These are phyloP conservation scores for Poecile atricapillus DNA, from an alignment of 2,113 vertebrate genomes.

Conservation along the genomic window DNA sequence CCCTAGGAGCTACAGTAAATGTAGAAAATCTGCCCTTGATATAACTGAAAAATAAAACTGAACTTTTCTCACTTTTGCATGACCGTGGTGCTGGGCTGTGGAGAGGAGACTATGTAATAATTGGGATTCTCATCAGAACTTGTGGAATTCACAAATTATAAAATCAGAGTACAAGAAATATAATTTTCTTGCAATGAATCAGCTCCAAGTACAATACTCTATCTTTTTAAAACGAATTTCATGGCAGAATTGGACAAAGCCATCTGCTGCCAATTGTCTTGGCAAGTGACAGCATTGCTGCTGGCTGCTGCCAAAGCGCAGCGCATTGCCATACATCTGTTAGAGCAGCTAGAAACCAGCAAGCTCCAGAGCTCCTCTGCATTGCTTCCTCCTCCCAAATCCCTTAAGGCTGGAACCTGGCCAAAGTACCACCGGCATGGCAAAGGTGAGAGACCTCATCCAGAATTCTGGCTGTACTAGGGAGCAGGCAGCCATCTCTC, in stretches of 20 bases:
- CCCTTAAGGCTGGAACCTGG: not conserved
- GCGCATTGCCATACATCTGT: slow-evolving; percentile 46
- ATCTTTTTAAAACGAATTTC: slow-evolving; percentile 40
- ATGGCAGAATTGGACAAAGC: slow-evolving; percentile 45
- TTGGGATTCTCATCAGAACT: not conserved
- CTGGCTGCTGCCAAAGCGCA: slow-evolving; percentile 17
- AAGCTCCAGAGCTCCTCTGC: not conserved
- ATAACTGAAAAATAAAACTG: not conserved
- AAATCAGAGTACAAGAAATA: not conserved
- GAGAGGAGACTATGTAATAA: not conserved
- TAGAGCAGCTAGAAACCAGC: not conserved
- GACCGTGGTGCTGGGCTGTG: not conserved
- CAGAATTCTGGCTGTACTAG: not conserved
- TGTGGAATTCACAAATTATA: not conserved
- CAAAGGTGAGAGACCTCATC: not conserved
- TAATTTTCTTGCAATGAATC: slow-evolving; percentile 11
- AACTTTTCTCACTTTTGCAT: not conserved
- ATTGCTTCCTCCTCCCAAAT: not conserved
- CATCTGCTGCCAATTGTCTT: slow-evolving; percentile 63
- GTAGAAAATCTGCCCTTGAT: not conserved
- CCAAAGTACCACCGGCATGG: not conserved
- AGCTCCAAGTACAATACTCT: slow-evolving; percentile 1
- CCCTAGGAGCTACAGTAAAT: not conserved
- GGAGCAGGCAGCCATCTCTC: not conserved
- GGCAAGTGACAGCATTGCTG: slow-evolving; percentile 32